Percentiles rank a stretch among this genome's conserved stretches.
These are phyloP conservation scores for Strongylocentrotus purpuratus DNA, from an alignment of 35 echinoderm and acorn worm species.

Conservation along the genomic window DNA sequence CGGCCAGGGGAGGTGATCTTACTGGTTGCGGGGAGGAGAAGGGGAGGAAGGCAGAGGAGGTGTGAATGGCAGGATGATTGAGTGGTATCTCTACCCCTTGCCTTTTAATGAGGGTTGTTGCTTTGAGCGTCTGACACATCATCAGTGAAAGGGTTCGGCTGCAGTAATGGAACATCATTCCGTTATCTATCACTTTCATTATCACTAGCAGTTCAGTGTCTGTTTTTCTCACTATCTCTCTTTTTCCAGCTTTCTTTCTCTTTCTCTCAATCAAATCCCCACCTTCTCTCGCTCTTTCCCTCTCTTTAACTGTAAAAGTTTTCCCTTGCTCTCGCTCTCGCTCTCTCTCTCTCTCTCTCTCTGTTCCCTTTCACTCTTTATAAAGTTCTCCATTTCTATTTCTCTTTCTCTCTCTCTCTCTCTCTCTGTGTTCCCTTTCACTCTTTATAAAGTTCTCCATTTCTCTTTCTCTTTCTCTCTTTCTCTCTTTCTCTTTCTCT, in stretches of 20 bases:
- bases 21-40: background rate
- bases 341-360: constrained; percentile 15
- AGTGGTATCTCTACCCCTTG: background rate
- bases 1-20: background rate
- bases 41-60: background rate
- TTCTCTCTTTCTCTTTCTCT: background rate
- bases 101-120: constrained; percentile 35
- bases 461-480: background rate
- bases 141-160: background rate
- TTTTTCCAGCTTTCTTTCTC: background rate
- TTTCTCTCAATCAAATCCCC: background rate
- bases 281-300: background rate
- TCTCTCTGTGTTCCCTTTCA: no score
- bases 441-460: background rate
- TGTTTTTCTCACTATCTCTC: background rate
- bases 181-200: constrained; percentile 37
- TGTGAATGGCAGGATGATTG: background rate
- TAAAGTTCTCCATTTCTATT: no score
- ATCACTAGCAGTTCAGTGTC: background rate
- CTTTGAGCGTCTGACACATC: constrained; percentile 14
- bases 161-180: constrained; percentile 23
- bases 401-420: no score
- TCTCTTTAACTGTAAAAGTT: background rate
- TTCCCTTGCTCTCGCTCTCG: background rate
- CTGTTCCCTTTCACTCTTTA: no score